Evolutionary conservation across 2,113 vertebrate genomes (phyloP).

Genomic region (Pygoscelis antarcticus): DNA sequence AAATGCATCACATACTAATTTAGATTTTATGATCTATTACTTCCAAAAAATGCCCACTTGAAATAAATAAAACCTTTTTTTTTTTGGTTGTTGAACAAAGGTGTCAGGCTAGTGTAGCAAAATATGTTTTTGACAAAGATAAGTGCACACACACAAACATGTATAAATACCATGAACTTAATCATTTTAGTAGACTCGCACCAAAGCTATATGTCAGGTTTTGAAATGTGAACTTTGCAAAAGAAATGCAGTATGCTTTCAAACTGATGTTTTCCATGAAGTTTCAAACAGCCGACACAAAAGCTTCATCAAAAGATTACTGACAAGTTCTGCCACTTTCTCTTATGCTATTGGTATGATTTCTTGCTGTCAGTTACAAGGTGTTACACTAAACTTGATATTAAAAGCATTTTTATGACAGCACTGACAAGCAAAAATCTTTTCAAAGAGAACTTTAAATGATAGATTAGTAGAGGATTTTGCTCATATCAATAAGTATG

Average conservation of each 20-base stretch:
- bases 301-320: background rate
- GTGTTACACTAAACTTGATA: background rate
- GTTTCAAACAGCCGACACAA: background rate
- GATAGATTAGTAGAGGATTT: background rate
- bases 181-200: background rate
- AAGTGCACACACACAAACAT: background rate
- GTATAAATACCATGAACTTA: background rate
- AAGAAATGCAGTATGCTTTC: background rate
- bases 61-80: background rate
- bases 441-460: background rate
- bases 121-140: background rate
- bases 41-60: background rate
- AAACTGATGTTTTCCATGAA: background rate
- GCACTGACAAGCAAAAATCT: background rate
- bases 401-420: background rate
- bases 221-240: background rate
- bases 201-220: background rate
- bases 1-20: background rate
- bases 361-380: background rate
- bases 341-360: background rate
- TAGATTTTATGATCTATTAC: background rate
- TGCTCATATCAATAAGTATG: background rate
- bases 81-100: background rate
- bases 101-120: background rate
- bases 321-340: background rate